Conservation (phyloP, 2,888 invertebrate species). For the Lasioglossum oenotherae region DNA sequence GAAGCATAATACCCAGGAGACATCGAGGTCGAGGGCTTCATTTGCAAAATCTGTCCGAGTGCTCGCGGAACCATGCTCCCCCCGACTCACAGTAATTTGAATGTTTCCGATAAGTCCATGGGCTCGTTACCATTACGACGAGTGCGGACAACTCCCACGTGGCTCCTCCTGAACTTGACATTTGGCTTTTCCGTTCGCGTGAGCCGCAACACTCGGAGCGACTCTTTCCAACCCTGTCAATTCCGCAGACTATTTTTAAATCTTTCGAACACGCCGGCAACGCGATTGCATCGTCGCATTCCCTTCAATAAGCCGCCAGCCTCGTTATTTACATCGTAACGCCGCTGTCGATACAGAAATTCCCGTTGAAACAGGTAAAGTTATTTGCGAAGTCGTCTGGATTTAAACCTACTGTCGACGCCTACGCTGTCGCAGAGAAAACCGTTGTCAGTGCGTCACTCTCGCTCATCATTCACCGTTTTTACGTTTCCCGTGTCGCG, state of each 20-base stretch:
- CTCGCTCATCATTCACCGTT: background rate
- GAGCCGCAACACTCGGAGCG: background rate
- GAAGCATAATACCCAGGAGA: background rate
- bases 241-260: background rate
- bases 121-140: conserved; percentile 1
- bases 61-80: background rate
- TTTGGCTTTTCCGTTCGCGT: background rate
- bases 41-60: conserved; percentile 33
- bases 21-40: conserved; percentile 41
- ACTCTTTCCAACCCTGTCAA: background rate
- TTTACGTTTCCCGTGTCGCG: background rate
- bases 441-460: background rate
- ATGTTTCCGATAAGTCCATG: background rate
- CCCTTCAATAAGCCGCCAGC: background rate
- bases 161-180: conserved; percentile 3
- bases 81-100: background rate
- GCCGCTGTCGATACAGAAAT: background rate
- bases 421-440: background rate
- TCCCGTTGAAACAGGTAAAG: background rate
- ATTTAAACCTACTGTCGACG: conserved; percentile 1
- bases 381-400: background rate
- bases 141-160: conserved; percentile 7
- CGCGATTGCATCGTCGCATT: background rate
- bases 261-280: background rate
- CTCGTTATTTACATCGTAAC: background rate